phyloP scores from a whole-genome alignment of 2,797 vertebrate genomes.

The Gadopsis marmoratus region DNA sequence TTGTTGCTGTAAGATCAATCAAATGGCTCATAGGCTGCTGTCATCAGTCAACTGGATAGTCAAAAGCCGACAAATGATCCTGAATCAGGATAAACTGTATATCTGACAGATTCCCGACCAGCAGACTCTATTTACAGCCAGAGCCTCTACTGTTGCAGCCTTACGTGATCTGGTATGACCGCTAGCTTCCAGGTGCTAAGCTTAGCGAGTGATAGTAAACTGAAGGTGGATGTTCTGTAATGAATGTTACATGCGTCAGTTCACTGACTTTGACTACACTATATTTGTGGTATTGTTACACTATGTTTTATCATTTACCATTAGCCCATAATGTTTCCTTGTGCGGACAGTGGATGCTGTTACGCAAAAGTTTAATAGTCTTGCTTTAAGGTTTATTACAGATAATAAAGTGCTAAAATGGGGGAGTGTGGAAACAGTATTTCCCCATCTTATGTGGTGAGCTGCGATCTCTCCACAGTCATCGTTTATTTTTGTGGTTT shows the following conservation, averaged over 20 bases:
- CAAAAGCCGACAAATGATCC: neutral
- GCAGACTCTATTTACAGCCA: too few relatives aligned
- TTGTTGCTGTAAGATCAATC: constrained; percentile 2
- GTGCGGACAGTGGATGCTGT: neutral
- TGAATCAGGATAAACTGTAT: neutral
- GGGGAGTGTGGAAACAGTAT: neutral
- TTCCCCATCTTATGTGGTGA: neutral
- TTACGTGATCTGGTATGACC: neutral
- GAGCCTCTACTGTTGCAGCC: neutral
- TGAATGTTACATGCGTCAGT: neutral
- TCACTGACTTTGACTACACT: neutral
- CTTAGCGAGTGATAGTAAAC: neutral
- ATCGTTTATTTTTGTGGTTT: neutral
- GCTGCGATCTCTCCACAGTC: neutral
- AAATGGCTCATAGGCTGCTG: neutral
- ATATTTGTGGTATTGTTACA: neutral
- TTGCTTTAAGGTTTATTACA: neutral
- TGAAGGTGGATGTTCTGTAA: neutral
- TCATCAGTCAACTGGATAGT: neutral
- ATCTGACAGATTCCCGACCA: neutral
- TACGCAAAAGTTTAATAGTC: neutral
- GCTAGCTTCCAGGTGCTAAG: neutral
- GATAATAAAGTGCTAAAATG: neutral
- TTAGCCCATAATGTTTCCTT: neutral
- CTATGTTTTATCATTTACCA: neutral